Evolutionary conservation across 2,888 invertebrate genomes (phyloP), one percentile per base, ranked within the genome.

Genomic region (Plagiodera versicolora): DNA sequence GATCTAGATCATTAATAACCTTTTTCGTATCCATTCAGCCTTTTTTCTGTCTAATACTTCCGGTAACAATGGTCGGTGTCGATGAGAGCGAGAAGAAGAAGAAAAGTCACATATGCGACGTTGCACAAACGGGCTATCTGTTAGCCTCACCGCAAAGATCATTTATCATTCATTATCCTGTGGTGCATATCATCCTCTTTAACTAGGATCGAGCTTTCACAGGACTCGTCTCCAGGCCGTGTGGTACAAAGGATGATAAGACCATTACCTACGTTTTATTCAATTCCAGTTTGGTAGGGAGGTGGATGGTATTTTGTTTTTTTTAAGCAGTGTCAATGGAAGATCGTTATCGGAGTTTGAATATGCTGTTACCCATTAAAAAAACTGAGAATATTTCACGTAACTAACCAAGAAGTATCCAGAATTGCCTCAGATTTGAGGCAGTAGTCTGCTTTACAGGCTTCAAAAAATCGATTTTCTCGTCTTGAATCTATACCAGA

Each of bases 161-260:
- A 80, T 80, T 80, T 79, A 80, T 80, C 80, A 80, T 75, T 69
- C 44, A 17, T 16, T 30, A 44, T 52, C 35, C 39, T 39, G 52
- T 72, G 35, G 59, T 80, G 80, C 79, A 80, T 80, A 79, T 80
- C 80, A 80, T 80, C 79, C 80, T 79, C 75, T 79, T 76, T 80
- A 80, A 80, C 80, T 76, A 79, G 78, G 55, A 58, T 66, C 65
- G 60, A 65, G 65, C 62, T 63, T 64, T 65, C 66, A 63, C 70
- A 72, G 69, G 74, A 74, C 73, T 72, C 70, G 24, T 24, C 47
- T 46, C 54, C 9, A 16, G 6, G 9, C 11, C 4, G 3, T 14
- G 16, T 14, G 24, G 9, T 32, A 51, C 53, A 17, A 44, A 35
- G 28, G 53, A 44, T 53, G 53, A 44, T 53, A 53, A 45, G 44